Evolutionary conservation across 2,888 invertebrate genomes (phyloP).

Genomic region (Slavum lentiscoides): DNA sequence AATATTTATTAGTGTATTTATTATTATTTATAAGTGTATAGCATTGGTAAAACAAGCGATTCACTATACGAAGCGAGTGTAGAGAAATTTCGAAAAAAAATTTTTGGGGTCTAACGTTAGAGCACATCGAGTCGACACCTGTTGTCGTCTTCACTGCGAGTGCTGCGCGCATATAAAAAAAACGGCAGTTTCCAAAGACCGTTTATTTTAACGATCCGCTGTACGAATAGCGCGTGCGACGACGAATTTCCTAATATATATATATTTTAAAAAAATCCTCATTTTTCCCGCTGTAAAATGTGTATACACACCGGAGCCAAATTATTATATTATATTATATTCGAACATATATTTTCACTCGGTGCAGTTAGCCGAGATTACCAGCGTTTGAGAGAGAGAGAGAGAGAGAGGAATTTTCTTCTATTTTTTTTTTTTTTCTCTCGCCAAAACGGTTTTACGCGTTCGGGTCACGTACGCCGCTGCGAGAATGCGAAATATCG

Average conservation of each 20-base stretch:
- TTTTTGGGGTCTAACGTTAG: neutral
- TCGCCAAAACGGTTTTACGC: neutral
- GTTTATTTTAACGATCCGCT: slow-evolving; percentile 17
- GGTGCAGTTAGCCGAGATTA: neutral
- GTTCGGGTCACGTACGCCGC: neutral
- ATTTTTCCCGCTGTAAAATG: too few relatives aligned
- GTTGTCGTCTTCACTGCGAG: neutral
- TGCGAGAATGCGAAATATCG: neutral
- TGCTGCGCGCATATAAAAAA: neutral
- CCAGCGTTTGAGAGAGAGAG: too few relatives aligned
- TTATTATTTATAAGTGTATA: neutral
- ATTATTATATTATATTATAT: too few relatives aligned
- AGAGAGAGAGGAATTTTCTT: too few relatives aligned
- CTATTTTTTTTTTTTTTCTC: neutral
- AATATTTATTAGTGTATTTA: too few relatives aligned
- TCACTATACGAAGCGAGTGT: neutral
- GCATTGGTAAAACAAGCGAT: neutral
- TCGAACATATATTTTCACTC: neutral
- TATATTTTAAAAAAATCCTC: too few relatives aligned
- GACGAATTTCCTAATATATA: neutral
- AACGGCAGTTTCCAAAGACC: slow-evolving; percentile 8
- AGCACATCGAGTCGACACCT: slow-evolving; percentile 5
- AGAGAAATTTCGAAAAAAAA: neutral
- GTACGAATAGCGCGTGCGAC: neutral
- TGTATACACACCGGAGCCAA: too few relatives aligned